phyloP scores from a whole-genome alignment of 53 echinoderm and acorn worm genomes.

The Paracentrotus lividus region DNA sequence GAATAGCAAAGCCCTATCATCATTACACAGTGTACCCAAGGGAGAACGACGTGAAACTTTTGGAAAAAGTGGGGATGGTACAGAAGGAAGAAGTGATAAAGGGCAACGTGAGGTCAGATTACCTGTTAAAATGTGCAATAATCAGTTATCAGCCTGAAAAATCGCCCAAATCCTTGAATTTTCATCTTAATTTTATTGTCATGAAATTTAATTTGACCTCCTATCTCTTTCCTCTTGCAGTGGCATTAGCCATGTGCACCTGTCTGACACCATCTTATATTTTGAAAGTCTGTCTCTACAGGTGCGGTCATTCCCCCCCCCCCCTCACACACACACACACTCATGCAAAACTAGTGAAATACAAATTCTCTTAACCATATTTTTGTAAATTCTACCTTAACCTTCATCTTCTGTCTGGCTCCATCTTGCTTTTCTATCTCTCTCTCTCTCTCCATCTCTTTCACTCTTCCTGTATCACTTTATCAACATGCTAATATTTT shows the following conservation, averaged over 20 bases:
- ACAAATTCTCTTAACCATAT: too few relatives aligned
- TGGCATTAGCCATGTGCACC: background rate
- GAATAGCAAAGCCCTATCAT: too few relatives aligned
- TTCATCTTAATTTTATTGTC: background rate
- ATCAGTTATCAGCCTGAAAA: background rate
- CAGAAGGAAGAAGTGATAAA: background rate
- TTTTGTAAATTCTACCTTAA: background rate
- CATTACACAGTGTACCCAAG: too few relatives aligned
- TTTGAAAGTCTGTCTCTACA: background rate
- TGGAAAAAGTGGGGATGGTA: background rate
- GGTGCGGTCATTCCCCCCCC: background rate
- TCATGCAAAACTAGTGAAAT: too few relatives aligned
- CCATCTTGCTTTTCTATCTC: background rate
- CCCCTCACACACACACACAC: background rate
- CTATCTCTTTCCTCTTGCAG: conserved; percentile 11
- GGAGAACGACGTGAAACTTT: too few relatives aligned
- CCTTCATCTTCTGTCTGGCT: background rate
- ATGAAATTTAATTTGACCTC: background rate
- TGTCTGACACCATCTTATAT: background rate
- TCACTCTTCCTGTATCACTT: background rate
- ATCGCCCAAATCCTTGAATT: background rate
- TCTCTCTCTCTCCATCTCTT: background rate
- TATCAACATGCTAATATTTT: too few relatives aligned
- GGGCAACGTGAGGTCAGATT: background rate
- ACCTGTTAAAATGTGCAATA: conserved; percentile 1